Percentiles rank a stretch among this genome's conserved stretches.
Conservation (phyloP, 2,113 vertebrate genomes). For the Ptychochromis oligacanthus region DNA sequence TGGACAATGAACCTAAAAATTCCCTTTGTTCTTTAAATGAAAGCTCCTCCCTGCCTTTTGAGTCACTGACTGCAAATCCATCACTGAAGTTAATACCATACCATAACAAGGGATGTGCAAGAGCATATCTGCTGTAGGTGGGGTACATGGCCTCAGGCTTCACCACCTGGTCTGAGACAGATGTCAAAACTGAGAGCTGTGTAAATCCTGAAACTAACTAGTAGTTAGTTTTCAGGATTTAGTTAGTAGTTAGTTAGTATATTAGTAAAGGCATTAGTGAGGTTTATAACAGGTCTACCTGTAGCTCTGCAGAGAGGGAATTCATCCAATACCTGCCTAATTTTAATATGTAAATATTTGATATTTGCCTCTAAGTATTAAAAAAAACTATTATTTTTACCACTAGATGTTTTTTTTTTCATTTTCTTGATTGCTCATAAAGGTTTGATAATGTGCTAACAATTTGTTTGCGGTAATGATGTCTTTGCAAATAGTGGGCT, state of each 20-base stretch:
- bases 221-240: background rate
- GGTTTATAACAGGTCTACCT: background rate
- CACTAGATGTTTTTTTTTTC: background rate
- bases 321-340: background rate
- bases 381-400: background rate
- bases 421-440: slow-evolving; percentile 1
- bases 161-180: background rate
- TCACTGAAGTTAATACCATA: background rate
- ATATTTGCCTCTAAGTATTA: background rate
- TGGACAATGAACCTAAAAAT: background rate
- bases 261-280: background rate
- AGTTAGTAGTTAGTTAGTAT: background rate
- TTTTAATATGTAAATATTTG: background rate
- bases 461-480: slow-evolving; percentile 14
- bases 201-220: background rate
- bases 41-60: background rate
- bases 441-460: background rate
- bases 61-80: background rate
- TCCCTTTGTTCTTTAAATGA: background rate
- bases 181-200: background rate
- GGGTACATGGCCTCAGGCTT: background rate
- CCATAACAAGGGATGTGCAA: background rate
- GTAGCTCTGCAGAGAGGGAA: background rate
- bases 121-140: slow-evolving; percentile 13
- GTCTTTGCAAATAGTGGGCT: slow-evolving; percentile 28